Evolutionary conservation across 1,140 invertebrate species (phyloP), one percentile per base, ranked within the genome.

Genomic region (Drosophila oshimai): DNA sequence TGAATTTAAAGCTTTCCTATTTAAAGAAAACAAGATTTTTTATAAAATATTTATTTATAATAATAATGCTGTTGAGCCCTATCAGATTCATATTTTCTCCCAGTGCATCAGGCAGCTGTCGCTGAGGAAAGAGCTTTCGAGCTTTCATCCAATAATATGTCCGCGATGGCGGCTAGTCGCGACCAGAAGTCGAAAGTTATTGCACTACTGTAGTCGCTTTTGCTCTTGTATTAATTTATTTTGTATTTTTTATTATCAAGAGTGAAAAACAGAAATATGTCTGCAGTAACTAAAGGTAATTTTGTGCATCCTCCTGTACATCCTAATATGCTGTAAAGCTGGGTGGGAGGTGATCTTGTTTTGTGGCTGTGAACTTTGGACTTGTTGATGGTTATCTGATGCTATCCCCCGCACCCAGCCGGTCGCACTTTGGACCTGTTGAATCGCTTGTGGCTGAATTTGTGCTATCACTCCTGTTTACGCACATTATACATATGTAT

Each of bases 391-490:
- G 50, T 67, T 78, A 83, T 83, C 80, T 84, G 58, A 42, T 55
- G 69, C 49, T 29, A 37, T 36, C 46, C 47, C 37, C 49, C 47
- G 28, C 31, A 42, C 6, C 12, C 10, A 24, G 49, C 41, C 57
- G 33, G 70, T 29, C 81, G 83, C 49, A 86, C 81, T 86, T 86
- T 86, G 81, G 68, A 86, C 81, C 62, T 80, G 81, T 86, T 80
- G 76, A 84, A 47, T 51, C 28, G 33, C 53, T 67, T 33, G 34
- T 34, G 37, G 6, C 18, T 37, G 17, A 22, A 65, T 74, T 74
- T 61, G 29, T 47, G 55, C 64, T 75, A 46, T 47, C 39, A 70
- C 29, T 29, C 29, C 53, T 47, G 41, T 18, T 18, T 49, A 65
- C 61, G 34, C 61, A 47, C 26, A 49, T 39, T 22, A 24, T 36